A percentile compares a stretch with the other conserved stretches of the same genome.
Conservation (phyloP, 2,113 vertebrate genomes). For the Cyprinus carpio region DNA sequence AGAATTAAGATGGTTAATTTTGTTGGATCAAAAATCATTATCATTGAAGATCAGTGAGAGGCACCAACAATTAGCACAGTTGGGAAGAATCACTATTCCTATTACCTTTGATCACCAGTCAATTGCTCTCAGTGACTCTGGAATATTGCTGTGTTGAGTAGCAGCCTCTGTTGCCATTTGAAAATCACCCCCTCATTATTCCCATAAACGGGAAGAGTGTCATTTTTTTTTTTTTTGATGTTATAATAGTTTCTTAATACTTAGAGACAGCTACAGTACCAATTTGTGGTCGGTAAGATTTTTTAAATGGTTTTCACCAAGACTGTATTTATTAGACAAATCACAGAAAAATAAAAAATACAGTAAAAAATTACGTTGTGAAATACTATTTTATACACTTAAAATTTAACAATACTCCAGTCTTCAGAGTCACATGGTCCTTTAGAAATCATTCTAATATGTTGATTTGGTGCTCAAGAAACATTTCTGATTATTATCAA, state of each 20-base stretch:
- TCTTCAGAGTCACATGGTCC: neutral
- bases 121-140: neutral
- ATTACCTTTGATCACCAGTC: conserved; percentile 19
- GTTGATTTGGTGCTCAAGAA: neutral
- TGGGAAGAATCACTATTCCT: conserved; percentile 17
- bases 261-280: neutral
- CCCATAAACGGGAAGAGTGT: neutral
- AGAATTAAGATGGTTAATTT: conserved; percentile 20
- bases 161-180: neutral
- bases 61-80: conserved; percentile 25
- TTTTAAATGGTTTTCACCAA: neutral
- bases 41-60: neutral
- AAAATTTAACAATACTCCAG: no score
- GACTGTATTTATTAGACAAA: neutral
- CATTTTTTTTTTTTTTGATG: neutral
- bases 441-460: neutral
- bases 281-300: neutral
- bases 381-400: neutral
- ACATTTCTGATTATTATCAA: neutral
- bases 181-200: neutral
- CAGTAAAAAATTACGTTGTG: neutral
- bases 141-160: conserved; percentile 7
- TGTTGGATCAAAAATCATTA: conserved; percentile 20
- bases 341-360: neutral
- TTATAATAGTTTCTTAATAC: neutral